Percentiles rank a stretch among this genome's conserved stretches.
Evolutionary conservation across 2,797 vertebrate species (phyloP).

Genomic region (Darevskia nairensis): DNA sequence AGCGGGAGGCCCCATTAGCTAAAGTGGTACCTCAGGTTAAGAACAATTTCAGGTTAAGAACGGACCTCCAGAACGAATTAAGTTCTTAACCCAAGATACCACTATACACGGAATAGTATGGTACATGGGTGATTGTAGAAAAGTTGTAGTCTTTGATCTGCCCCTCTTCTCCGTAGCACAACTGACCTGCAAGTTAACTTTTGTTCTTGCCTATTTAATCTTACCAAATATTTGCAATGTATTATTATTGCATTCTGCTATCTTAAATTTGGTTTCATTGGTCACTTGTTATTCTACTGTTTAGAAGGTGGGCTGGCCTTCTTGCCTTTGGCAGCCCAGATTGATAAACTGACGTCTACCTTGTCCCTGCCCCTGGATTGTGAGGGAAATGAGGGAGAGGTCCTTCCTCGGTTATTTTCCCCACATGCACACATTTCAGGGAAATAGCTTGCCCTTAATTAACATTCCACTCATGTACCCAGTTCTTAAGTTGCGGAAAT

Average conservation of each 20-base stretch:
- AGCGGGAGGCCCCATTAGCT: too few species aligned
- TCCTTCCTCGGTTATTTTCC: conserved; percentile 24
- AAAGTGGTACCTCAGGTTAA: too few species aligned
- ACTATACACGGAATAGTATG: too few species aligned
- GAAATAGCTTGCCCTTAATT: conserved; percentile 44
- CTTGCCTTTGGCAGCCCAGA: background rate
- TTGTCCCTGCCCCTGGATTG: background rate
- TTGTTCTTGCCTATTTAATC: background rate
- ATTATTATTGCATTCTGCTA: background rate
- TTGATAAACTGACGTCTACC: background rate
- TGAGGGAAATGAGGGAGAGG: background rate
- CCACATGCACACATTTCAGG: conserved; percentile 21
- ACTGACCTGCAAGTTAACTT: background rate
- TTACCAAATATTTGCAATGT: background rate
- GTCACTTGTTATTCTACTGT: background rate
- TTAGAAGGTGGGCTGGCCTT: background rate
- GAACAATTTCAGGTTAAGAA: too few species aligned
- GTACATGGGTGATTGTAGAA: background rate
- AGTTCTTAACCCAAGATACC: too few species aligned
- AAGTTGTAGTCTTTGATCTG: background rate
- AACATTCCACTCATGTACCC: conserved; percentile 32
- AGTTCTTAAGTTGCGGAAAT: conserved; percentile 37
- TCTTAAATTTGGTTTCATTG: background rate
- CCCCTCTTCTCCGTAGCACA: background rate
- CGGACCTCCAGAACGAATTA: too few species aligned